Conservation (phyloP, 2,888 invertebrate species). For the Falcaria lacertinaria region DNA sequence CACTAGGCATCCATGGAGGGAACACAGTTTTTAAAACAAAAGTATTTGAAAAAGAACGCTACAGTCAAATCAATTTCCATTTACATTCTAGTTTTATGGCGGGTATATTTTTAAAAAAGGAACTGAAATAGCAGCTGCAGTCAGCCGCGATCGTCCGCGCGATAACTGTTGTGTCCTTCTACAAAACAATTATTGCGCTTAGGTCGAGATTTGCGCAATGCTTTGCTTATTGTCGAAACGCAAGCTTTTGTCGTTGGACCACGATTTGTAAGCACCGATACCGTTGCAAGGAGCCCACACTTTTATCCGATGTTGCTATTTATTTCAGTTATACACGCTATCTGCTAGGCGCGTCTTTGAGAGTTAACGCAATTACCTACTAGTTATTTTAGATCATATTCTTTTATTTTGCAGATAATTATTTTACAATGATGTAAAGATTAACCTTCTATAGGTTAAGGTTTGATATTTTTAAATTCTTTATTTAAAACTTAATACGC, state of each 20-base stretch:
- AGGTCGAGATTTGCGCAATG: slow-evolving; percentile 60
- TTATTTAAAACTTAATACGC: no score
- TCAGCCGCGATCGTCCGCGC: slow-evolving; percentile 49
- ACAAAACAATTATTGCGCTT: slow-evolving; percentile 70
- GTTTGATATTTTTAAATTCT: no score
- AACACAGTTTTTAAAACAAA: neutral
- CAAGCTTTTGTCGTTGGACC: slow-evolving; percentile 43
- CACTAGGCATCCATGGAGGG: neutral
- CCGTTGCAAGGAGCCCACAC: slow-evolving; percentile 27
- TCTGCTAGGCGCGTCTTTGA: neutral
- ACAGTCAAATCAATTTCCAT: slow-evolving; percentile 29
- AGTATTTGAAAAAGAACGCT: slow-evolving; percentile 1
- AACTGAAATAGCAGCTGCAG: slow-evolving; percentile 65
- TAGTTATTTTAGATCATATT: neutral
- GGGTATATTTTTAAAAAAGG: slow-evolving; percentile 41
- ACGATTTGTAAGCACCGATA: slow-evolving; percentile 35
- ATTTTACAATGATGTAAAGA: no score
- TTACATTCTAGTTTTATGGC: slow-evolving; percentile 34
- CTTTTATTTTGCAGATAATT: neutral
- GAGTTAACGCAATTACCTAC: neutral
- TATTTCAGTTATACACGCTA: slow-evolving; percentile 9
- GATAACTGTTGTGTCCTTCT: slow-evolving; percentile 68
- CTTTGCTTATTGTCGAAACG: slow-evolving; percentile 32
- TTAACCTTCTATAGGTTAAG: no score
- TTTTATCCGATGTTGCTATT: slow-evolving; percentile 20